Evolutionary conservation across 2,888 invertebrate genomes (phyloP).

Genomic region (Lasioglossum figueresi): DNA sequence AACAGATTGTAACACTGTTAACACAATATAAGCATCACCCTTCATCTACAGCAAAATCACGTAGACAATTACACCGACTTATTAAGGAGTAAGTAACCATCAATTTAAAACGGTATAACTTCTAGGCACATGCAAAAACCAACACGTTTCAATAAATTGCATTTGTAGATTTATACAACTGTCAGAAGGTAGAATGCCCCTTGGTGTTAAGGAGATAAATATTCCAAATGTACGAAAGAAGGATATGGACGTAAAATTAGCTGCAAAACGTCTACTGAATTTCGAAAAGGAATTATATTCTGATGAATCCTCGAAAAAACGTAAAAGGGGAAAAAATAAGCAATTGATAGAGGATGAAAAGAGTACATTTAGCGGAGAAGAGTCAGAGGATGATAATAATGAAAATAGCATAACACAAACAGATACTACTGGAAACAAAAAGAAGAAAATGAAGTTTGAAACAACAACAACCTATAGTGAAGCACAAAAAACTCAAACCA

Average conservation of each 20-base stretch:
- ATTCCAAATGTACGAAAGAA: slow-evolving; percentile 77
- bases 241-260: slow-evolving; percentile 78
- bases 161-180: slow-evolving; percentile 86
- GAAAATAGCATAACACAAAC: slow-evolving; percentile 30
- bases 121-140: slow-evolving; percentile 79
- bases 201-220: slow-evolving; percentile 86
- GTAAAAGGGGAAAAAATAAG: slow-evolving; percentile 67
- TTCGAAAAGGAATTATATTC: slow-evolving; percentile 85
- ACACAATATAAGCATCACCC: slow-evolving; percentile 84
- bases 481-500: not conserved
- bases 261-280: slow-evolving; percentile 83
- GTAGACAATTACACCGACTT: slow-evolving; percentile 86
- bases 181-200: slow-evolving; percentile 88
- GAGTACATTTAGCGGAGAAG: not conserved
- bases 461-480: not conserved
- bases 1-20: slow-evolving; percentile 86
- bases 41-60: slow-evolving; percentile 85
- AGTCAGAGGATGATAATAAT: not conserved
- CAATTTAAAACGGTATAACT: not conserved
- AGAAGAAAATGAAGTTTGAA: slow-evolving; percentile 24
- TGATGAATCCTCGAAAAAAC: slow-evolving; percentile 72
- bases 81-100: slow-evolving; percentile 84
- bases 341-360: slow-evolving; percentile 49
- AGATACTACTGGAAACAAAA: not conserved
- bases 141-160: slow-evolving; percentile 17